A percentile compares a stretch with the other conserved stretches of the same genome.
Conservation (phyloP, 2,797 vertebrate species). For the Poecilia wingei region DNA sequence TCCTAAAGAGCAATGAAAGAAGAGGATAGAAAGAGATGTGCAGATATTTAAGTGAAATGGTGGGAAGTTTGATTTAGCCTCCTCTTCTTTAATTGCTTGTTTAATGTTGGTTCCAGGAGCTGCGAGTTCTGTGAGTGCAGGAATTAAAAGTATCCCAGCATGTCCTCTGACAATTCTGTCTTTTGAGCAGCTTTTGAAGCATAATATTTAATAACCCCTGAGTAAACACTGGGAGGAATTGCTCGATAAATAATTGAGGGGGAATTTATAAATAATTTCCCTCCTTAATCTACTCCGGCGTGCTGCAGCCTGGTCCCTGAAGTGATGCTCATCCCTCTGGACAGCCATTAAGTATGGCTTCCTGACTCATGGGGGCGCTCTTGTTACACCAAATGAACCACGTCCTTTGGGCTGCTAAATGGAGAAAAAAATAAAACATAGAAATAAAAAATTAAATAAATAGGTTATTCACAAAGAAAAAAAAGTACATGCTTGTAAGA, state of each 20-base stretch:
- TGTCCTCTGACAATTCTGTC: slow-evolving; percentile 66
- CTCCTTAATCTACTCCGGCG: slow-evolving; percentile 74
- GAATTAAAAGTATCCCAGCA: slow-evolving; percentile 67
- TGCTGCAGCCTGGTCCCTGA: slow-evolving; percentile 64
- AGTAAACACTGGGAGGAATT: slow-evolving; percentile 79
- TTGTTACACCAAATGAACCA: slow-evolving; percentile 51
- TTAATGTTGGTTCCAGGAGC: slow-evolving; percentile 35
- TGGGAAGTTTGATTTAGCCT: slow-evolving; percentile 54
- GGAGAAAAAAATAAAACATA: slow-evolving; percentile 19
- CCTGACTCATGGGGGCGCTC: slow-evolving; percentile 70
- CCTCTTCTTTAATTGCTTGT: slow-evolving; percentile 64
- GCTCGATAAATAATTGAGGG: slow-evolving; percentile 81
- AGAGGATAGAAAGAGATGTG: slow-evolving; percentile 6
- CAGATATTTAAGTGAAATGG: slow-evolving; percentile 30
- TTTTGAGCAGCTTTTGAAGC: slow-evolving; percentile 72
- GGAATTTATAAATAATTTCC: slow-evolving; percentile 80
- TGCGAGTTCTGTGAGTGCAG: slow-evolving; percentile 42
- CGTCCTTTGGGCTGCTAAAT: slow-evolving; percentile 6
- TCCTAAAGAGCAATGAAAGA: slow-evolving; percentile 38
- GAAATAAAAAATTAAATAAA: slow-evolving; percentile 47
- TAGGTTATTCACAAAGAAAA: slow-evolving; percentile 43
- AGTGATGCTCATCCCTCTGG: slow-evolving; percentile 68
- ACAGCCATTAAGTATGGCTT: slow-evolving; percentile 32
- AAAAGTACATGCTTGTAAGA: slow-evolving; percentile 63
- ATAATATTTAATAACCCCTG: slow-evolving; percentile 81